Evolutionary conservation across 2,888 invertebrate species (phyloP).

Genomic region (Synanthedon tipuliformis): DNA sequence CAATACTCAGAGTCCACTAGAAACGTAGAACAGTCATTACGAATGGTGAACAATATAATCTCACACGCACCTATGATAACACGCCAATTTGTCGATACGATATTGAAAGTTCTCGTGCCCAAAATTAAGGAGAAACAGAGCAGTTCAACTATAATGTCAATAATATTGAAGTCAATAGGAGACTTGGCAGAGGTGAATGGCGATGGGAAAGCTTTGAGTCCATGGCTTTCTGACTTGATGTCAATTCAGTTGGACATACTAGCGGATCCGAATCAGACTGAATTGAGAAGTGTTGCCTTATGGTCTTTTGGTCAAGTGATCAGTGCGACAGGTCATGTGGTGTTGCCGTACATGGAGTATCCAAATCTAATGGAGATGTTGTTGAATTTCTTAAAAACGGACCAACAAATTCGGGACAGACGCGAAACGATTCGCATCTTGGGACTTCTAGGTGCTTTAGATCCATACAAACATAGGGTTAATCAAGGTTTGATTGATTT

Average conservation of each 20-base stretch:
- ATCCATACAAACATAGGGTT: constrained; percentile 98
- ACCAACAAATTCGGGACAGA: constrained; percentile 87
- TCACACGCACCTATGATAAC: constrained; percentile 94
- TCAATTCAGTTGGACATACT: constrained; percentile 92
- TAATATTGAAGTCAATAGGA: constrained; percentile 92
- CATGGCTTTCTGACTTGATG: constrained; percentile 90
- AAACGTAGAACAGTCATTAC: constrained; percentile 95
- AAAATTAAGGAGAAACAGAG: constrained; percentile 90
- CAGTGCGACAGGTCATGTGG: constrained; percentile 95
- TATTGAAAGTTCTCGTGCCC: constrained; percentile 89
- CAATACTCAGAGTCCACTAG: constrained; percentile 95
- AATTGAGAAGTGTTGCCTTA: constrained; percentile 93
- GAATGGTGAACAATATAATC: constrained; percentile 94
- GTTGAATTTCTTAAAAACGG: constrained; percentile 93
- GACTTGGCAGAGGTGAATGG: constrained; percentile 94
- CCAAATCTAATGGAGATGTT: constrained; percentile 92
- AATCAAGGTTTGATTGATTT: constrained; percentile 92
- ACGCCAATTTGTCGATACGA: constrained; percentile 94
- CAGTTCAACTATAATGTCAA: constrained; percentile 91
- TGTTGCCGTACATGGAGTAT: constrained; percentile 94
- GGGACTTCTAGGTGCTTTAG: constrained; percentile 94
- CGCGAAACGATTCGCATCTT: constrained; percentile 93
- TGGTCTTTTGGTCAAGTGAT: constrained; percentile 97
- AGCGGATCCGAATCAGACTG: constrained; percentile 92
- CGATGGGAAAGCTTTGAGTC: constrained; percentile 86